Evolutionary conservation across 2,797 vertebrate species (phyloP), one percentile per base, ranked within the genome.

Genomic region (Arctocebus calabarensis): DNA sequence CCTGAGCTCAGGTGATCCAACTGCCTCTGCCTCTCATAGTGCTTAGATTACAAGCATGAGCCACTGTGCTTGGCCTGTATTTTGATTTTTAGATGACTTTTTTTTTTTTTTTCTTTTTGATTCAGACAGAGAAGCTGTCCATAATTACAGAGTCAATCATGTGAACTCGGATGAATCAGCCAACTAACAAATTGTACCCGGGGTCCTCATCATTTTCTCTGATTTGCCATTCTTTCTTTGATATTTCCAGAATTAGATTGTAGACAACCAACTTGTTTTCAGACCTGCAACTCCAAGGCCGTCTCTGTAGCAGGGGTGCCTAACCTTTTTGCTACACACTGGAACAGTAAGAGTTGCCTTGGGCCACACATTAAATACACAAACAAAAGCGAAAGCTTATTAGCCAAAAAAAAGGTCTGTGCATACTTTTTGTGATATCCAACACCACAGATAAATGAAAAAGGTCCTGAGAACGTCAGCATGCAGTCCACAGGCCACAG

Each of bases 51-150:
- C 48, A 52, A 16, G 48, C 48, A 52, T 16, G 48, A 52, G 48
- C 48, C 48, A 52, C 48, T 52, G 48, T 52, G 48, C 3, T 52
- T 52, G 48, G 48, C 48, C 10, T 48, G 6, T 62, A 32, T 79
- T 11, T n/a, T 94, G 27, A 74, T 74, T 64, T 86, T 52, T 57
- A 40, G 40, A 16, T 81, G 7, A 37, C 22, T 74, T 57, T 57
- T 52, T 68, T 29, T 59, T 29, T 59, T 8, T 37, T 48, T 64
- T 48, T 57, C n/a, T 79, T 55, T 78, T 84, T 92, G 29, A 75
- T 93, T 94, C 48, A 90, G 77, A 86, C 89, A 94, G 48, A 77
- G 61, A 82, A 1, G 37, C n/a, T 83, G n/a, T 89, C 75, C 32
- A 17, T 55, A 64, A 90, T 91, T 77, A 66, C 7, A 74, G 22